Percentiles rank a stretch among this genome's conserved stretches.
These are phyloP conservation scores for Pangasius krempfi DNA, from an alignment of 2,797 vertebrate species.

Conservation along the genomic window DNA sequence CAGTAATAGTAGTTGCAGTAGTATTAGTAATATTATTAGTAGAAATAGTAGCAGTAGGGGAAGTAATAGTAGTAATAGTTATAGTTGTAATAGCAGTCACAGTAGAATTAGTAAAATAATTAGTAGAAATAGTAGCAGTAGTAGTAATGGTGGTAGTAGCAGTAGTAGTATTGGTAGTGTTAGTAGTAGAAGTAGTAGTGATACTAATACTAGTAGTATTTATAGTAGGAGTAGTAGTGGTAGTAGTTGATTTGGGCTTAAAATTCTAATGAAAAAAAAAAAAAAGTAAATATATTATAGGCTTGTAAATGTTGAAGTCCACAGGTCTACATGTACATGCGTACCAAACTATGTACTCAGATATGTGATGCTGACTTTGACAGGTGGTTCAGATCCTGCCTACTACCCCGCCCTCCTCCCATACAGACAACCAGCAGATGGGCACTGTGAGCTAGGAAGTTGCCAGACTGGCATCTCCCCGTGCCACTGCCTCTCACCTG, in stretches of 20 bases:
- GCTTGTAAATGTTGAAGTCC: neutral
- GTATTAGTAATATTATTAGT: too few relatives aligned
- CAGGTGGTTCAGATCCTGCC: slow-evolving; percentile 1
- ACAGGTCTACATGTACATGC: neutral
- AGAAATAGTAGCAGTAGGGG: neutral
- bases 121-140: too few relatives aligned
- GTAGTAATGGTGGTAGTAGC: neutral
- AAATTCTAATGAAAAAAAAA: neutral
- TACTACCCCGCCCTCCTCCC: neutral
- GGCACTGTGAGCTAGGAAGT: slow-evolving; percentile 10
- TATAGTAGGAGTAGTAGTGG: neutral
- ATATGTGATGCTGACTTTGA: neutral
- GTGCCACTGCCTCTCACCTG: slow-evolving; percentile 30
- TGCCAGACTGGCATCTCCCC: slow-evolving; percentile 27
- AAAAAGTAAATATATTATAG: neutral
- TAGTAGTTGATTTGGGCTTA: neutral
- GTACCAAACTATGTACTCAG: neutral
- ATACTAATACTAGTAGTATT: neutral
- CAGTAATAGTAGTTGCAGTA: too few relatives aligned
- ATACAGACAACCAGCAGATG: slow-evolving; percentile 37
- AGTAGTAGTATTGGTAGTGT: neutral
- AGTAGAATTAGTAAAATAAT: neutral
- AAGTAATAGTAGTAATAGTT: neutral
- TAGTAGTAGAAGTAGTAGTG: neutral
- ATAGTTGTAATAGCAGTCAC: neutral